Base-by-base conservation (phyloP, 2,888 invertebrate genomes). In the Papilio protenor region DNA sequence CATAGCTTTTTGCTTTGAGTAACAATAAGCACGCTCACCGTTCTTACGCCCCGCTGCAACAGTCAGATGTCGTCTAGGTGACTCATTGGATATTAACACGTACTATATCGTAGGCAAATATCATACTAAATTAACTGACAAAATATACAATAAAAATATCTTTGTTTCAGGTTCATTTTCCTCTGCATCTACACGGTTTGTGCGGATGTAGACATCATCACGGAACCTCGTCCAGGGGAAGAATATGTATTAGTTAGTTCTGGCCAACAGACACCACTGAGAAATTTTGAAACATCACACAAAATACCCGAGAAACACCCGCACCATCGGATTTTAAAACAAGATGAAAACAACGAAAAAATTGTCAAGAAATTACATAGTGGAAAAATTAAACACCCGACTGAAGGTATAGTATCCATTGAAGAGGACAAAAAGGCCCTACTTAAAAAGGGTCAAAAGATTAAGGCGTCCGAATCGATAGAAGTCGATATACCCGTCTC, bases 281-380 rank as follows among this genome's bases (percentile, higher is more conserved):
- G 91, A 83, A 90, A 90, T 84, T 97, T 97, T 84, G 97, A 97
- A 90, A 96, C 97, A 2, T 95, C 97, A 2, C 97, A 97, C 87
- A 97, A 97, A 90, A 95, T 96, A 82, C 96, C 96, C 0, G 95
- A 94, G 21, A 93, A 94, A 83, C 91, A 94, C 80, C 92, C 94
- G 1, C 91, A 94, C 71, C 91, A 94, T 79, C 88, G 91, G 73
- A 81, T 89, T 64, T 83, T 90, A 16, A 91, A 91, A 79, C 92
- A 82, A 80, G 95, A 85, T 84, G 95, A 91, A 81, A 90, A 27
- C 85, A 94, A 85, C 89, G 95, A 89, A 87, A 96, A 91, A 90
- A 93, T 91, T 77, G 86, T 85, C 18, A 93, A 93, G 78, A 93
- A 94, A 79, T 81, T 90, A 78, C 86, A 89, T 77, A 92, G 87